Base-by-base conservation (phyloP, 2,113 vertebrate genomes). In the Siphamia tubifer region DNA sequence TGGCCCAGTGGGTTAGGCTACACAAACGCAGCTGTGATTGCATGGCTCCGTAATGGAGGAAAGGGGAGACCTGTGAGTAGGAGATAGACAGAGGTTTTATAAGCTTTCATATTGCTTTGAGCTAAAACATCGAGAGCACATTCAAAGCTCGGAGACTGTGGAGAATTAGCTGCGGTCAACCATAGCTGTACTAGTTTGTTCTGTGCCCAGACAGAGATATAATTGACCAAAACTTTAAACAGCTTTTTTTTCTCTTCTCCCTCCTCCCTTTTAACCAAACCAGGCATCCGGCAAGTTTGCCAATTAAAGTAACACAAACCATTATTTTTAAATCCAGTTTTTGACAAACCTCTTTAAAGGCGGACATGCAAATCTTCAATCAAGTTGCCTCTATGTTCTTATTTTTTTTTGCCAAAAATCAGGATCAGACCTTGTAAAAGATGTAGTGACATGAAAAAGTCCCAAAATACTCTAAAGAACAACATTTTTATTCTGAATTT, bases 1-100 rank as follows among this genome's bases (percentile, higher is more conserved):
- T 87, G 83, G 84, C 82, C 86, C 84, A 79, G 78, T 83, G 85
- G 86, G 69, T 85, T 70, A 62, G 70, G 79, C 85, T 82, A 42
- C 82, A 87, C 84, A 81, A 83, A 85, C 61, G 68, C 86, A 87
- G 86, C 86, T 90, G 81, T 71, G 83, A 77, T 81, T 81, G 68
- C 73, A 77, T 30, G 45, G 69, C 39, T 67, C 80, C 77, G 75
- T 79, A 82, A 89, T 85, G 68, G 81, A 81, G 71, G 66, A 47
- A 30, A 73, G 34, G 60, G 66, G 68, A 61, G 73, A 71, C 75
- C 84, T 92, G 89, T 67, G 77, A 85, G 57, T 64, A 58, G 62
- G 51, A 85, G 90, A 92, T 90, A 90, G 84, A 92, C 84, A 66
- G 36, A 74, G 72, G 53, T 81, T 91, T 87, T 87, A 68, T 70